Evolutionary conservation across 1,140 invertebrate species (phyloP).

Genomic region (Dreissena rostriformis): DNA sequence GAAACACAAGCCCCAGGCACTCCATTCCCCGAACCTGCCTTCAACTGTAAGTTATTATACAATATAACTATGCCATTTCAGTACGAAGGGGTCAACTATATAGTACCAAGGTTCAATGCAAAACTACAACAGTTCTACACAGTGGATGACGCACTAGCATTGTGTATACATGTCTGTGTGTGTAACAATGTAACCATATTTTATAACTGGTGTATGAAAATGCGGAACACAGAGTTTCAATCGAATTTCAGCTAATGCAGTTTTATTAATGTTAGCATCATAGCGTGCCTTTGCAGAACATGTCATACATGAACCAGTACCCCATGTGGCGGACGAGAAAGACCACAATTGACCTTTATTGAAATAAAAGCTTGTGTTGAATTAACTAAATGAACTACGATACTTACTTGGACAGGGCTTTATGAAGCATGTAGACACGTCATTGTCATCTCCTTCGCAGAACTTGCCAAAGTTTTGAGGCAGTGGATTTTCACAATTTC

Average conservation of each 20-base stretch:
- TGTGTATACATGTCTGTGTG: not conserved
- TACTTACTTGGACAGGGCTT: conserved; percentile 12
- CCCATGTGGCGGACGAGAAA: too few species aligned
- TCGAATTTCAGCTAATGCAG: not conserved
- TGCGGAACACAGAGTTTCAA: not conserved
- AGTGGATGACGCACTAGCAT: not conserved
- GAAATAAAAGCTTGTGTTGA: not conserved
- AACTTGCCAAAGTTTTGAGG: not conserved
- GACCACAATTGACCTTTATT: not conserved
- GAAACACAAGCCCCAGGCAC: not conserved
- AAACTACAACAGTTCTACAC: not conserved
- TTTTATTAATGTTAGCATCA: not conserved
- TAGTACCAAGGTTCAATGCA: not conserved
- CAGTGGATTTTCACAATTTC: conserved; percentile 7
- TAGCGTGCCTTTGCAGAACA: not conserved
- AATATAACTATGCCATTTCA: not conserved
- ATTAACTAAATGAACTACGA: not conserved
- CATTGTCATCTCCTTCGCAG: conserved; percentile 1
- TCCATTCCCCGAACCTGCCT: not conserved
- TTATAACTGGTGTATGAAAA: not conserved
- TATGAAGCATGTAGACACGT: not conserved
- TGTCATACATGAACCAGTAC: not conserved
- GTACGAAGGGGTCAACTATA: not conserved
- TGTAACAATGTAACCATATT: not conserved
- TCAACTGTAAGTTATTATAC: not conserved